Conservation (phyloP, 2,797 vertebrate species). For the Labeo calbasu region DNA sequence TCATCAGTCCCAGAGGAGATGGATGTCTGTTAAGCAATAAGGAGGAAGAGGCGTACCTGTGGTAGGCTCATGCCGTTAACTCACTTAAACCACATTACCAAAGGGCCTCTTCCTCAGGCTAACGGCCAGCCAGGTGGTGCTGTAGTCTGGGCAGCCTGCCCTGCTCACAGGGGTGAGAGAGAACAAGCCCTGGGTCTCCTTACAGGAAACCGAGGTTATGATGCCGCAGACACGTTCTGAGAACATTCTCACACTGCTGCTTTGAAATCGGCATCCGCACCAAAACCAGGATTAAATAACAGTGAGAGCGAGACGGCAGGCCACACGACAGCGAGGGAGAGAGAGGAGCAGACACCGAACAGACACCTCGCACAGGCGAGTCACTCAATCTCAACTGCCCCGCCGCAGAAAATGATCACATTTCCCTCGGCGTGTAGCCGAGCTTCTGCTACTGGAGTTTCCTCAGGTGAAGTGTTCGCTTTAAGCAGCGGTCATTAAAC, state of each 20-base stretch:
- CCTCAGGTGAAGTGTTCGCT: slow-evolving; percentile 58
- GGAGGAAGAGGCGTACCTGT: slow-evolving; percentile 72
- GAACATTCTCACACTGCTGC: slow-evolving; percentile 46
- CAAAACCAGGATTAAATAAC: slow-evolving; percentile 63
- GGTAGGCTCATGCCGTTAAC: slow-evolving; percentile 58
- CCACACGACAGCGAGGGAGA: slow-evolving; percentile 56
- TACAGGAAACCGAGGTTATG: slow-evolving; percentile 76
- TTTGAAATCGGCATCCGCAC: slow-evolving; percentile 49
- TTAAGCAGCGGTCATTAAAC: slow-evolving; percentile 69
- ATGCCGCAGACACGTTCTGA: slow-evolving; percentile 56
- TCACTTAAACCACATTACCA: slow-evolving; percentile 60
- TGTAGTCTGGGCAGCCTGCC: slow-evolving; percentile 43
- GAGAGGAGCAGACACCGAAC: slow-evolving; percentile 56
- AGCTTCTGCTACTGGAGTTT: slow-evolving; percentile 47
- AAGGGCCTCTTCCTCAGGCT: slow-evolving; percentile 62
- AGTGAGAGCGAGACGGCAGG: slow-evolving; percentile 24
- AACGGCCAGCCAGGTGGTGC: slow-evolving; percentile 62
- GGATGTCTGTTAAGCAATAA: slow-evolving; percentile 68
- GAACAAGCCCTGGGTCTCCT: slow-evolving; percentile 43
- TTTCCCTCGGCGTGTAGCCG: slow-evolving; percentile 15
- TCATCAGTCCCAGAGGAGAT: slow-evolving; percentile 36
- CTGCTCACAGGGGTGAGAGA: slow-evolving; percentile 26
- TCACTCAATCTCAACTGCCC: slow-evolving; percentile 64
- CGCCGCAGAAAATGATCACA: slow-evolving; percentile 26
- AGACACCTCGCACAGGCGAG: slow-evolving; percentile 57